Conservation (phyloP, 2,797 vertebrate genomes). For the Periparus ater region DNA sequence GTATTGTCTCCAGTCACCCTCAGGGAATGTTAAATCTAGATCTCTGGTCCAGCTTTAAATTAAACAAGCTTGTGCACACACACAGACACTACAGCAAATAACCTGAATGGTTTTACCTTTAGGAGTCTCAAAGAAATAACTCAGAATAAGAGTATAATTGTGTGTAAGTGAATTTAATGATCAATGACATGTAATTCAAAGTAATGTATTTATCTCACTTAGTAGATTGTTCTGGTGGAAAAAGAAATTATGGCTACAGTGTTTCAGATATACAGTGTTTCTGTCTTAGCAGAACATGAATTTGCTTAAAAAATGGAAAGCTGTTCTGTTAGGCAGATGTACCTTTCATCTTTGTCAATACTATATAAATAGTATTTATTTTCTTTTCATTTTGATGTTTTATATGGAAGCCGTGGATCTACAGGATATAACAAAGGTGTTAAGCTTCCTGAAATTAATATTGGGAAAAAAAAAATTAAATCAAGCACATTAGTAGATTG, state of each 20-base stretch:
- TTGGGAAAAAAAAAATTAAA: neutral
- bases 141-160: neutral
- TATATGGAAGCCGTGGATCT: neutral
- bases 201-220: constrained; percentile 8
- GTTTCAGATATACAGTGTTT: neutral
- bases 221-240: neutral
- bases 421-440: neutral
- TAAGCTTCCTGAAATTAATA: neutral
- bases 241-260: neutral
- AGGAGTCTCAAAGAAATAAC: neutral
- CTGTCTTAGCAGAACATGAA: neutral
- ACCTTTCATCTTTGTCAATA: neutral
- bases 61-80: neutral
- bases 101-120: neutral
- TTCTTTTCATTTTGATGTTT: neutral
- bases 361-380: neutral
- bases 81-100: neutral
- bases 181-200: neutral
- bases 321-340: neutral
- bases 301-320: constrained; percentile 1
- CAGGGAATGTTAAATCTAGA: neutral
- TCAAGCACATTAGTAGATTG: neutral
- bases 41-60: neutral
- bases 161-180: neutral
- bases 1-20: neutral